These are phyloP conservation scores for Prochilodus magdalenae DNA, from an alignment of 2,113 vertebrate genomes.

Conservation along the genomic window DNA sequence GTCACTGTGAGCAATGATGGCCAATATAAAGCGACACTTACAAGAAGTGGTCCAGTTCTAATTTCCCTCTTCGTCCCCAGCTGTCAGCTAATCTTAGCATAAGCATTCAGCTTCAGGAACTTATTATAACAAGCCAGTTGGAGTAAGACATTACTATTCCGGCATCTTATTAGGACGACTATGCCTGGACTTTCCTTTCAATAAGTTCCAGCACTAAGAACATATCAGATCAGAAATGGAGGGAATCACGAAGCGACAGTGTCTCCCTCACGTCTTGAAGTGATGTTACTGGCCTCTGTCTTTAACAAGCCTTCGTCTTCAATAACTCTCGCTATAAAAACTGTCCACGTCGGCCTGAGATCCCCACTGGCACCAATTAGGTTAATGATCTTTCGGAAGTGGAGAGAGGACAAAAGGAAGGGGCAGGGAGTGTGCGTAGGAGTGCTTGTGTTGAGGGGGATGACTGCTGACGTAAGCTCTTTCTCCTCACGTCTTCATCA, in stretches of 20 bases:
- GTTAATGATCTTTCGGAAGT: conserved; percentile 77
- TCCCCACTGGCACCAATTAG: conserved; percentile 76
- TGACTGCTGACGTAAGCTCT: conserved; percentile 58
- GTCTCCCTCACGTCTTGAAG: conserved; percentile 35
- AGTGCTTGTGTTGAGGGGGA: conserved; percentile 37
- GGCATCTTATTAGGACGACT: conserved; percentile 9
- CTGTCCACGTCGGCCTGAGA: conserved; percentile 69
- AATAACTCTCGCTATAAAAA: conserved; percentile 70
- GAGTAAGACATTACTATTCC: background rate
- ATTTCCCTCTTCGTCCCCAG: conserved; percentile 22
- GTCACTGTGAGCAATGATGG: background rate
- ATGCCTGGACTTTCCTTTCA: conserved; percentile 19
- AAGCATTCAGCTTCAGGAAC: conserved; percentile 8
- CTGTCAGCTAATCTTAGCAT: conserved; percentile 22
- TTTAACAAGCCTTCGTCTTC: conserved; percentile 63
- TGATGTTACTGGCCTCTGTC: conserved; percentile 61
- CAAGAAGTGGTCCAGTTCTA: background rate
- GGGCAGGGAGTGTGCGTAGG: conserved; percentile 44
- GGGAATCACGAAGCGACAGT: conserved; percentile 29
- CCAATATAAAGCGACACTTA: conserved; percentile 21
- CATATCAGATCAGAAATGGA: conserved; percentile 6
- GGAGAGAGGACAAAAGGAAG: conserved; percentile 59
- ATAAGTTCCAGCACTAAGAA: background rate
- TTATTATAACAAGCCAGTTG: background rate
- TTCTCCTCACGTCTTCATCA: conserved; percentile 73